Base-by-base conservation (phyloP, 2,797 vertebrate genomes). In the Prionace glauca region DNA sequence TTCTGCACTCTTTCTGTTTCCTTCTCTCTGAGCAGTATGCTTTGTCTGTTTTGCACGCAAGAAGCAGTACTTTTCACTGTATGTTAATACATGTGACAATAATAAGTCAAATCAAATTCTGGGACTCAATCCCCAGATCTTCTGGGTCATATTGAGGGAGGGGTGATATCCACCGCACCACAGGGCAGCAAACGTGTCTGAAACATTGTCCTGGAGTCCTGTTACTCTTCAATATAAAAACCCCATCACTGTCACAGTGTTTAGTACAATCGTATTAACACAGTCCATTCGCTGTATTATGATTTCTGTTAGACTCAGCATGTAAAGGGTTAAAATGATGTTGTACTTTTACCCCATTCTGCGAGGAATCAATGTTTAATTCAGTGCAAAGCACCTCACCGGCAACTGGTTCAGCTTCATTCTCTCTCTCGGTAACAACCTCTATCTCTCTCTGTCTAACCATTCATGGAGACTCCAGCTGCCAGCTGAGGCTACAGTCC, bases 321-420 rank as follows among this genome's bases (percentile, higher is more conserved):
- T 0, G 16, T 7, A 62, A 90, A n/a, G 29, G 56, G 60, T 90
- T 90, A 62, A 62, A 18, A 7, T 2, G 56, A 62, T 90, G 56
- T 32, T 5, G 29, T 12, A n/a, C 1, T 90, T 90, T 16, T 32
- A 4, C 11, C 32, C 14, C 26, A 32, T 50, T 29, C 3, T 62
- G 50, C 1, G 3, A 62, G 29, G 4, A 62, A 1, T 90, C 56
- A 90, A 62, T n/a, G 14, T 62, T 90, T 62, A 90, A 62, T 90
- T 29, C 60, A n/a, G 29, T 32, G 14, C 18, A 32, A n/a, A 32
- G 96, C 96, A 86, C 96, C 96, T 96, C 96, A 96, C 96, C 97
- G 96, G 97, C 96, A 96, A 92, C 0, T 0, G 96, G 71, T 96
- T 96, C 29, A 62, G 96, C 96, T 96, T 36, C 16, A 69, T 11